A percentile compares a stretch with the other conserved stretches of the same genome.
These are phyloP conservation scores for Toxonevra muliebris DNA, from an alignment of 2,888 invertebrate genomes.

Conservation along the genomic window DNA sequence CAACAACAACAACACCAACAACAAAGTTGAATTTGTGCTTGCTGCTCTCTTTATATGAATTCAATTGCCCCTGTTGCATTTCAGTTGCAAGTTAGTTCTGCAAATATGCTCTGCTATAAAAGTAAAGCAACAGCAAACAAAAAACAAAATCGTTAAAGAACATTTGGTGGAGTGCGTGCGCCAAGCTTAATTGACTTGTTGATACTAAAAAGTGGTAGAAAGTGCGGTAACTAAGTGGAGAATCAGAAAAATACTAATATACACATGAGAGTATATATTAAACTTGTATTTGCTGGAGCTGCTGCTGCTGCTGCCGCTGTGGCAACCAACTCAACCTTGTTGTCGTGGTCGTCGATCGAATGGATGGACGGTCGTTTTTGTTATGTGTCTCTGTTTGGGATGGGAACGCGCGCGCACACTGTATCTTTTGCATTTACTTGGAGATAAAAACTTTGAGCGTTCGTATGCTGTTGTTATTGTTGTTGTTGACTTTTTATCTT, in stretches of 20 bases:
- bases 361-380: slow-evolving; percentile 8
- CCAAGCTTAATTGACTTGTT: slow-evolving; percentile 53
- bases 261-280: no score
- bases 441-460: slow-evolving; percentile 5
- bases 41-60: no score
- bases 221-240: background rate
- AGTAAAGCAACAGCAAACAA: no score
- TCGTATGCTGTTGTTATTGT: slow-evolving; percentile 28
- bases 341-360: background rate
- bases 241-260: background rate
- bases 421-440: slow-evolving; percentile 50
- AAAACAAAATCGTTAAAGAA: no score
- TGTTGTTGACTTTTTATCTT: slow-evolving; percentile 36
- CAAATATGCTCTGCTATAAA: no score
- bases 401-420: no score
- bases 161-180: slow-evolving; percentile 21
- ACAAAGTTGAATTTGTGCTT: no score
- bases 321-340: background rate
- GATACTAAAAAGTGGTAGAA: slow-evolving; percentile 35
- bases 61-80: no score
- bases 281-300: background rate
- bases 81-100: no score
- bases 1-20: no score
- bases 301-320: slow-evolving; percentile 8
- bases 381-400: slow-evolving; percentile 44